Percentiles rank a stretch among this genome's conserved stretches.
phyloP scores from a whole-genome alignment of 2,797 vertebrate genomes.

The Neomorphus geoffroyi region DNA sequence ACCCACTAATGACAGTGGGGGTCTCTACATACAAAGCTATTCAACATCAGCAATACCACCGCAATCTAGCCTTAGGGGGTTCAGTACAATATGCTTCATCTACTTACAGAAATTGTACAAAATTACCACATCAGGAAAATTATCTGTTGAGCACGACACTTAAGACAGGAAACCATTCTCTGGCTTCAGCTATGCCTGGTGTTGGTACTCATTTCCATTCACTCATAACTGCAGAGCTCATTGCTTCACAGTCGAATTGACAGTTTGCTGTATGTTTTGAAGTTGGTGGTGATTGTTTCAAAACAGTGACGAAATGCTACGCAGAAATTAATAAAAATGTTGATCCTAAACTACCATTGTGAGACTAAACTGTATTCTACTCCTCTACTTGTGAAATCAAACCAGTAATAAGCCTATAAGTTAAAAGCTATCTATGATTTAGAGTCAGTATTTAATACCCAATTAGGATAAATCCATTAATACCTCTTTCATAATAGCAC shows the following conservation, averaged over 20 bases:
- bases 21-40: fast-evolving
- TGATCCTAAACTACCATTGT: not conserved
- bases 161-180: not conserved
- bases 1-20: not conserved
- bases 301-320: not conserved
- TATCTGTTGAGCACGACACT: not conserved
- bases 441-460: constrained; percentile 36
- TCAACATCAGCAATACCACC: not conserved
- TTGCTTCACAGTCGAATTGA: not conserved
- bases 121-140: not conserved
- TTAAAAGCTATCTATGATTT: constrained; percentile 40
- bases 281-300: not conserved
- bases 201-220: not conserved
- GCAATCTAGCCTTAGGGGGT: not conserved
- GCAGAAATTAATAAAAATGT: not conserved
- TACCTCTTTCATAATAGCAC: constrained; percentile 61
- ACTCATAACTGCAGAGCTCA: not conserved
- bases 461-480: constrained; percentile 72
- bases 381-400: constrained; percentile 13
- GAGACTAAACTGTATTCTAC: not conserved
- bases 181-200: not conserved
- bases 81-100: not conserved
- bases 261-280: not conserved
- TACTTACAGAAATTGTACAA: not conserved
- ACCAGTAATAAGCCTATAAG: constrained; percentile 19